Evolutionary conservation across 2,888 invertebrate species (phyloP).

Genomic region (Cephus pulcher): DNA sequence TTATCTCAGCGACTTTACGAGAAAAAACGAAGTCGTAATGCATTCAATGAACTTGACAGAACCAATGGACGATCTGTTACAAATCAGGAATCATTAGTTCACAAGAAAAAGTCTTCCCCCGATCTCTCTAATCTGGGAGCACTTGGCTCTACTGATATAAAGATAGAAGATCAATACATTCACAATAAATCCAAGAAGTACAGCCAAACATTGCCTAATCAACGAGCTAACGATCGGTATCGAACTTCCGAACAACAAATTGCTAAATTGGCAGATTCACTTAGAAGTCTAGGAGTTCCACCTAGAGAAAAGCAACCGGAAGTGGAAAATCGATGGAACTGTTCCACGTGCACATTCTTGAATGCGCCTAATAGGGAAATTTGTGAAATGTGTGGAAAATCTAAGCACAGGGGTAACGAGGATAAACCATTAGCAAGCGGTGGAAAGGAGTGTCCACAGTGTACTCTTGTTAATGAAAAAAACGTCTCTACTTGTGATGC

Average conservation of each 20-base stretch:
- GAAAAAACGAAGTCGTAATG: background rate
- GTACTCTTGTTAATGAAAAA: slow-evolving; percentile 80
- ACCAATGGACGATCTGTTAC: slow-evolving; percentile 36
- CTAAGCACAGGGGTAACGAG: slow-evolving; percentile 70
- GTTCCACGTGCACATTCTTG: slow-evolving; percentile 78
- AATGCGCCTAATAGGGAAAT: slow-evolving; percentile 71
- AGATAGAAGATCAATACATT: slow-evolving; percentile 5
- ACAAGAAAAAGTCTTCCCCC: slow-evolving; percentile 42
- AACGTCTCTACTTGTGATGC: slow-evolving; percentile 76
- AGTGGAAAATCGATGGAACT: slow-evolving; percentile 73
- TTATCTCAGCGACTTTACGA: background rate
- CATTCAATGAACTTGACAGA: slow-evolving; percentile 1
- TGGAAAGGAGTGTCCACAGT: slow-evolving; percentile 79
- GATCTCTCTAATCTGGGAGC: slow-evolving; percentile 42
- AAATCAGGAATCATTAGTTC: slow-evolving; percentile 30
- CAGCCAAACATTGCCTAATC: slow-evolving; percentile 37
- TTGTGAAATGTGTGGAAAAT: slow-evolving; percentile 83
- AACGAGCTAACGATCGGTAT: slow-evolving; percentile 12
- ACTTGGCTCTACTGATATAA: background rate
- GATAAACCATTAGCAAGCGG: slow-evolving; percentile 77
- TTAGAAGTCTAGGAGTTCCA: slow-evolving; percentile 63
- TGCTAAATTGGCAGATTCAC: slow-evolving; percentile 33
- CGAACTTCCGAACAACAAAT: slow-evolving; percentile 23
- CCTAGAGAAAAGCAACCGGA: slow-evolving; percentile 67
- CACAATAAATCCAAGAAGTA: slow-evolving; percentile 26